Conservation (phyloP, 1,140 invertebrate genomes). For the Dermatophagoides farinae region DNA sequence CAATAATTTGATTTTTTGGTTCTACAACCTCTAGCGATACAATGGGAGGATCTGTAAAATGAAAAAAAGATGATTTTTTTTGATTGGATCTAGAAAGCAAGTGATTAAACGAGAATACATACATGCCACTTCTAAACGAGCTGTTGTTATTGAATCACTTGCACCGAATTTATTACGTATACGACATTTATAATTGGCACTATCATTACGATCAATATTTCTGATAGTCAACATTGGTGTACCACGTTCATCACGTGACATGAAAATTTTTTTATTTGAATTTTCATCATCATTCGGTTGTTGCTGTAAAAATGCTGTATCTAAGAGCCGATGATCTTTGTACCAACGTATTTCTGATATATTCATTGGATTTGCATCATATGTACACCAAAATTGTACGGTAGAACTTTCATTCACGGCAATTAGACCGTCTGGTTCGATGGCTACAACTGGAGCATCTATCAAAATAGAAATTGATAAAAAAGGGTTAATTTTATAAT, state of each 20-base stretch:
- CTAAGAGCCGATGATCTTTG: constrained; percentile 9
- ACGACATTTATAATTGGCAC: constrained; percentile 20
- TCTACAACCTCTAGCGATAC: constrained; percentile 15
- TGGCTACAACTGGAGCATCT: constrained; percentile 21
- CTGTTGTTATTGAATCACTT: constrained; percentile 18
- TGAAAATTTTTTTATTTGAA: constrained; percentile 6
- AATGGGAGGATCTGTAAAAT: constrained; percentile 18
- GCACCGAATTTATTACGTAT: constrained; percentile 22
- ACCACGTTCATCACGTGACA: neutral
- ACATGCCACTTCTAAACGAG: constrained; percentile 20
- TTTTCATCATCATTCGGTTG: constrained; percentile 10
- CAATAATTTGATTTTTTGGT: constrained; percentile 13
- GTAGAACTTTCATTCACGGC: constrained; percentile 17
- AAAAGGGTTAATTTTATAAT: neutral
- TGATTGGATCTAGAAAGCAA: neutral
- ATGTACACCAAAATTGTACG: constrained; percentile 19
- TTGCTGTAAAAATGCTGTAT: too few relatives aligned
- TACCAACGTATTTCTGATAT: constrained; percentile 21
- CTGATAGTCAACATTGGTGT: constrained; percentile 15
- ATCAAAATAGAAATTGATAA: neutral
- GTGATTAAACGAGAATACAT: constrained; percentile 12
- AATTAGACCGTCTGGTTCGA: constrained; percentile 18
- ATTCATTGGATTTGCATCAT: constrained; percentile 21
- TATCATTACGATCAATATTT: constrained; percentile 22
- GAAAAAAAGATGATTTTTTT: neutral